A percentile compares a stretch with the other conserved stretches of the same genome.
These are phyloP conservation scores for Holocentrus rufus DNA, from an alignment of 2,797 vertebrate species.

Conservation along the genomic window DNA sequence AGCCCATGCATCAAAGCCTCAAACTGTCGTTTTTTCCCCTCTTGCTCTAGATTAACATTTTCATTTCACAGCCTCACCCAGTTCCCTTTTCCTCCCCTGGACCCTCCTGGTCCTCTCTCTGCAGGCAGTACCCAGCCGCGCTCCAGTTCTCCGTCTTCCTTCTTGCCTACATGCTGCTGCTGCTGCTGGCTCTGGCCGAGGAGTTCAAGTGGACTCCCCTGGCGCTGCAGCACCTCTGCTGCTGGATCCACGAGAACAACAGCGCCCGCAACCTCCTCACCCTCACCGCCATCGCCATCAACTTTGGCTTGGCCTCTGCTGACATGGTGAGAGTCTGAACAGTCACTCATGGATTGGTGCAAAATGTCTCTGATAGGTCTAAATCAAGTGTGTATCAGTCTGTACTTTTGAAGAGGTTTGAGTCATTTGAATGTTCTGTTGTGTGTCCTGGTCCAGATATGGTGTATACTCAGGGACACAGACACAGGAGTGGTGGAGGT, in stretches of 20 bases:
- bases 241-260: constrained; percentile 85
- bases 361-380: no score
- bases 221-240: constrained; percentile 76
- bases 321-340: constrained; percentile 76
- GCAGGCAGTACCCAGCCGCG: constrained; percentile 69
- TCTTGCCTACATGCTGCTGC: constrained; percentile 76
- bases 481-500: constrained; percentile 52
- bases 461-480: constrained; percentile 72
- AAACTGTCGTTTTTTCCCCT: not conserved
- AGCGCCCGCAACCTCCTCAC: constrained; percentile 80
- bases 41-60: not conserved
- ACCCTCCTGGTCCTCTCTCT: not conserved
- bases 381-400: no score
- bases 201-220: constrained; percentile 78
- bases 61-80: not conserved
- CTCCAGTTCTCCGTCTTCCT: constrained; percentile 78
- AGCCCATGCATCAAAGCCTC: not conserved
- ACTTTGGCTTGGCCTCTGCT: constrained; percentile 76
- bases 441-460: constrained; percentile 67
- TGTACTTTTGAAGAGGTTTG: not conserved
- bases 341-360: no score
- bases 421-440: constrained; percentile 6
- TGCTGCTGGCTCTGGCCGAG: constrained; percentile 79
- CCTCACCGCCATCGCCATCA: constrained; percentile 76
- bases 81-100: not conserved